Base-by-base conservation (phyloP, 2,797 vertebrate genomes). In the Zenarchopterus dispar region DNA sequence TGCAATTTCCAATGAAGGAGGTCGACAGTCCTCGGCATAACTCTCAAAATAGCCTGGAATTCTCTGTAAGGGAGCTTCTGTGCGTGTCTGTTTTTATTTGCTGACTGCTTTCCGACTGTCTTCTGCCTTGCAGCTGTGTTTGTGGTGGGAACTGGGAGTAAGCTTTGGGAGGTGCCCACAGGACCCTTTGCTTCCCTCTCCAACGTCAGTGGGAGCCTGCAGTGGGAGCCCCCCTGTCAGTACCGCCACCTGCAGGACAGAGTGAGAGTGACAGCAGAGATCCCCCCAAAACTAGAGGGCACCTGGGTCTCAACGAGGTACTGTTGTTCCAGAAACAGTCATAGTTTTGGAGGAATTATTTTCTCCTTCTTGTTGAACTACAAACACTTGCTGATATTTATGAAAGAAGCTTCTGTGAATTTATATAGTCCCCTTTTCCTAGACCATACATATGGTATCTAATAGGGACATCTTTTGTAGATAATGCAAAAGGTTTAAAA, bases 241-340 rank as follows among this genome's bases (percentile, higher is more conserved):
- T 84, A 92, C 55, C 93, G 72, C 86, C 93, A 92, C 85, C 91
- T 92, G 64, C 92, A 95, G 87, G 92, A 93, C 46, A 84, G 83
- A 50, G 83, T 78, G 10, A 85, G 81, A 63, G 89, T 93, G 78
- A 92, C 93, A 22, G 90, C 92, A 1, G 85, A 91, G 33, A 68
- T 93, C 52, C 95, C 95, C 1, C 95, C 94, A 6, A 92, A 84
- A 54, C 89, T 97, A 56, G 92, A 95, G 0, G 95, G 96, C 5
- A 93, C 91, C 13, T 97, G 96, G 96, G 92, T 96, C 74, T 97
- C 96, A 68, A 95, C 94, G 3, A 94, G 94, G 95, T 94, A 84
- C 5, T 3, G 47, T 26, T 3, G 15, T 8, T 41, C 7, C 33
- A 36, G 33, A 2, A 36, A 13, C 11, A 2, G 9, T 36, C 33